Evolutionary conservation across 2,797 vertebrate species (phyloP).

Genomic region (Nannoperca australis): DNA sequence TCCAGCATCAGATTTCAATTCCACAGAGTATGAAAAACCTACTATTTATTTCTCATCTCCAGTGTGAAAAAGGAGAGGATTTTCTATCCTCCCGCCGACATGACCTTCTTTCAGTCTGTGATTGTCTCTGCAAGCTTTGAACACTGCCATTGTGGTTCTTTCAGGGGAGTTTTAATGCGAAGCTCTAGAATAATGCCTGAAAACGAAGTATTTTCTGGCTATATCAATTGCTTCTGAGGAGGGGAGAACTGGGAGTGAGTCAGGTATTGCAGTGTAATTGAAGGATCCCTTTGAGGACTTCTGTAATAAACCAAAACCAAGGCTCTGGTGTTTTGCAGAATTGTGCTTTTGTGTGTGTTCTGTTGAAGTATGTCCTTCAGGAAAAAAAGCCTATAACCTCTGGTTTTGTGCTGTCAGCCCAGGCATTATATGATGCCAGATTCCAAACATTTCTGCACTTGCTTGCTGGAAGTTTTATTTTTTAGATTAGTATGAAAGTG

Average conservation of each 20-base stretch:
- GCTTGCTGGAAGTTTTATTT: neutral
- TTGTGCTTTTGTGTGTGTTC: constrained; percentile 7
- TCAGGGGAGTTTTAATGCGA: constrained; percentile 37
- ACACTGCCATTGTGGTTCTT: neutral
- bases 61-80: constrained; percentile 26
- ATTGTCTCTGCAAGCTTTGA: constrained; percentile 45
- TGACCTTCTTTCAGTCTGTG: constrained; percentile 33
- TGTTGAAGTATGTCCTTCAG: constrained; percentile 25
- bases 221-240: constrained; percentile 23
- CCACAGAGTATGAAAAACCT: constrained; percentile 8
- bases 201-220: constrained; percentile 38
- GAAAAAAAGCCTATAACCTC: neutral
- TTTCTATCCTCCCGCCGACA: constrained; percentile 32
- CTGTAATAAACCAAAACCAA: constrained; percentile 19
- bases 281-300: constrained; percentile 43
- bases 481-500: neutral
- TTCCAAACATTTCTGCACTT: neutral
- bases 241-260: neutral
- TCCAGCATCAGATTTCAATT: constrained; percentile 31
- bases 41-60: constrained; percentile 17
- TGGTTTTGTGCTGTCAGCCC: neutral
- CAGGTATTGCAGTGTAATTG: constrained; percentile 37
- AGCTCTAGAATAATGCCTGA: constrained; percentile 42
- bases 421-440: neutral
- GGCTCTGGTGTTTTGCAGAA: constrained; percentile 5